A percentile compares a stretch with the other conserved stretches of the same genome.
phyloP scores from a whole-genome alignment of 2,113 vertebrate species.

The Anhinga anhinga region DNA sequence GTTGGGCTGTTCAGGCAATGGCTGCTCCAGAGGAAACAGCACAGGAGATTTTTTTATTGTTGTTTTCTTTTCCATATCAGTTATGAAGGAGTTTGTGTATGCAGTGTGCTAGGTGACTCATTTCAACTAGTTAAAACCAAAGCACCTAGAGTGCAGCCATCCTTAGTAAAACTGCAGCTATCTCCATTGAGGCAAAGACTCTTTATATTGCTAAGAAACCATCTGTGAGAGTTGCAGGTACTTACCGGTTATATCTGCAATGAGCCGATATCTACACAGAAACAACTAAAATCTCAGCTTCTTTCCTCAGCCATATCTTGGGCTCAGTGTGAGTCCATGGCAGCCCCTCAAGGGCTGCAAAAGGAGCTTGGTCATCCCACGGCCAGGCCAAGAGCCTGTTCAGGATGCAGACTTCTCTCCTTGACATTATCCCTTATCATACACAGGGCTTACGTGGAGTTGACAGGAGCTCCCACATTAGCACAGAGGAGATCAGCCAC shows the following conservation, averaged over 20 bases:
- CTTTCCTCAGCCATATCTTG: background rate
- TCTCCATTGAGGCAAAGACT: background rate
- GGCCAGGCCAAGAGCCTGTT: background rate
- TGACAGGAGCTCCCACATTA: background rate
- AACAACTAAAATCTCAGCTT: background rate
- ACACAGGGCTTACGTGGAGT: background rate
- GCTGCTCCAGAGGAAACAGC: background rate
- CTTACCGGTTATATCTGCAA: background rate
- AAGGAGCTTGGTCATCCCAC: background rate
- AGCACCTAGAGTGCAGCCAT: background rate
- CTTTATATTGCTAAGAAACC: background rate
- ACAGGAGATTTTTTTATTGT: background rate
- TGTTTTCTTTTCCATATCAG: background rate
- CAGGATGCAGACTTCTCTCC: background rate
- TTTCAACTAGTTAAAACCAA: background rate
- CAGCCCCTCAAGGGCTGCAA: background rate
- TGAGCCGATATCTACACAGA: background rate
- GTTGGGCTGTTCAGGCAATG: background rate
- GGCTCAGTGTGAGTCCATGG: fast-evolving
- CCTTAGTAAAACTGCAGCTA: background rate
- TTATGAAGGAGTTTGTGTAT: background rate
- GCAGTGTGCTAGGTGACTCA: background rate
- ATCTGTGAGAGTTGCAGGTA: background rate
- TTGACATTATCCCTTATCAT: background rate
- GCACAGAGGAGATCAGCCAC: background rate